phyloP scores from a whole-genome alignment of 2,113 vertebrate species.

The Trichomycterus rosablanca region DNA sequence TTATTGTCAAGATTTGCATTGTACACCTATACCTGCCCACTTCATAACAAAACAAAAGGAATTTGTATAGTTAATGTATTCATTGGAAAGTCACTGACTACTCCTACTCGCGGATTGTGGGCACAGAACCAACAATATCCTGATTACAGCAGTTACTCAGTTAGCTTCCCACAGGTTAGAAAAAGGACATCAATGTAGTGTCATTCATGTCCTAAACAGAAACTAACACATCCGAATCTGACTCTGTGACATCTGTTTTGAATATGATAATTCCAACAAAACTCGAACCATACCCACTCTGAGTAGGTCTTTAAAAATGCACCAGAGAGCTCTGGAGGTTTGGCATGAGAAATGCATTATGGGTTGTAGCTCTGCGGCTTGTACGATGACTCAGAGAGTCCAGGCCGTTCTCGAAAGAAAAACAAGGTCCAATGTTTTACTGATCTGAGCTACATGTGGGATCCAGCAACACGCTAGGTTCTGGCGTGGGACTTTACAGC shows the following conservation, averaged over 20 bases:
- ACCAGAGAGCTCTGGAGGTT: background rate
- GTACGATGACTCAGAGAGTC: slow-evolving; percentile 15
- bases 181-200: too few species aligned
- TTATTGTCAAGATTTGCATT: too few species aligned
- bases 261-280: slow-evolving; percentile 26
- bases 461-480: background rate
- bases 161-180: too few species aligned
- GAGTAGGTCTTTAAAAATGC: background rate
- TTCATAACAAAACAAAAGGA: too few species aligned
- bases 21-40: too few species aligned
- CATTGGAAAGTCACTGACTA: too few species aligned
- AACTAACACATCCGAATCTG: slow-evolving; percentile 21
- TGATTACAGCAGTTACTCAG: too few species aligned
- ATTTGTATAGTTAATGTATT: too few species aligned
- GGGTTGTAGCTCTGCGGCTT: slow-evolving; percentile 9
- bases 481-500: background rate
- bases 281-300: slow-evolving; percentile 3
- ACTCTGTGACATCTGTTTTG: slow-evolving; percentile 41
- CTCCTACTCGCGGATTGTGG: too few species aligned
- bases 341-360: background rate
- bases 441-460: slow-evolving; percentile 2
- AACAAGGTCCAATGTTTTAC: slow-evolving; percentile 14
- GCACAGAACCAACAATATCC: too few species aligned
- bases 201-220: slow-evolving; percentile 30
- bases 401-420: slow-evolving; percentile 4